phyloP scores from a whole-genome alignment of 2,797 vertebrate species.

The Sebastes nivosus region DNA sequence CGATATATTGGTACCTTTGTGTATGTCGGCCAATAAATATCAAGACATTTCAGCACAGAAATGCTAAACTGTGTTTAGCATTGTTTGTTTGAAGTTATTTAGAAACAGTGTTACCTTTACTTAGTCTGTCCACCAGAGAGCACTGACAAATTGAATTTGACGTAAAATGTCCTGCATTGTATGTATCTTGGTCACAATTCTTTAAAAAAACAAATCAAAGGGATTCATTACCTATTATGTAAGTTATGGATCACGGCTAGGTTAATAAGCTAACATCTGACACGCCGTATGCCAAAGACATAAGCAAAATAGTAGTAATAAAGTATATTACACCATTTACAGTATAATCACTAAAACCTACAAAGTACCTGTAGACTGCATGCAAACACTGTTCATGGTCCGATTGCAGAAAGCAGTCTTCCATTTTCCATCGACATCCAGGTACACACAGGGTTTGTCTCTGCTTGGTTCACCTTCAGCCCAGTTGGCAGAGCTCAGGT shows the following conservation, averaged over 20 bases:
- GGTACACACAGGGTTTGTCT: conserved; percentile 86
- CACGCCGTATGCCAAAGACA: neutral
- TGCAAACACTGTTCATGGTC: conserved; percentile 87
- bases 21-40: neutral
- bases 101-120: neutral
- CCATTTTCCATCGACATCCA: conserved; percentile 87
- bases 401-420: conserved; percentile 87
- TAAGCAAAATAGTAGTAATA: neutral
- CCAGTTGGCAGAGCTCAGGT: conserved; percentile 86
- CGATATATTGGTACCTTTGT: neutral
- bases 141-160: neutral
- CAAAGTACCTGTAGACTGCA: conserved; percentile 84
- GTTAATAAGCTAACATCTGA: neutral
- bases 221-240: neutral
- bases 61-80: neutral
- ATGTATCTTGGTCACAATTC: neutral
- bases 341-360: neutral
- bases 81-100: neutral
- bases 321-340: neutral
- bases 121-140: neutral
- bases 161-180: neutral
- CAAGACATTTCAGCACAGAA: neutral
- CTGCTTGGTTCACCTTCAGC: conserved; percentile 83
- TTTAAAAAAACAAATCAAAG: neutral
- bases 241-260: neutral